phyloP scores from a whole-genome alignment of 2,797 vertebrate genomes.

The Miopithecus talapoin region DNA sequence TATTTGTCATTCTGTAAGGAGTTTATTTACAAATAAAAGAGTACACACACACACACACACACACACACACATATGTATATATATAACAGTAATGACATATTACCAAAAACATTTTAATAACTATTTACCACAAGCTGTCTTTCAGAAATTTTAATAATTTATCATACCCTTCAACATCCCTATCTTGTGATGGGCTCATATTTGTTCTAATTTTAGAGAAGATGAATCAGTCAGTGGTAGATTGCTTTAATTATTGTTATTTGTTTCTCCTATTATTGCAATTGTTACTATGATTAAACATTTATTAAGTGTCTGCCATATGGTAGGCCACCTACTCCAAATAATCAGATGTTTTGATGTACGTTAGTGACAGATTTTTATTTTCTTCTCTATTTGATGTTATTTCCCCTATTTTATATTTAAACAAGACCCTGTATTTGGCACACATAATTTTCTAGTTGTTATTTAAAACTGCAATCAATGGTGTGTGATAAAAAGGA shows the following conservation, averaged over 20 bases:
- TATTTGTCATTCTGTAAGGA: not conserved
- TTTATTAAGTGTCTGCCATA: slow-evolving; percentile 50
- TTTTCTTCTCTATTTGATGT: slow-evolving; percentile 38
- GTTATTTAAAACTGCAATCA: not conserved
- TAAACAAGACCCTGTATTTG: not conserved
- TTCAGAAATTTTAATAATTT: slow-evolving; percentile 14
- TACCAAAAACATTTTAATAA: slow-evolving; percentile 6
- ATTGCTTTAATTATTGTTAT: slow-evolving; percentile 58
- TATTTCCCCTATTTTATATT: slow-evolving; percentile 1
- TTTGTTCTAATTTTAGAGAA: slow-evolving; percentile 55
- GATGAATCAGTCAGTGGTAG: not conserved
- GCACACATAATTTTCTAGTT: not conserved
- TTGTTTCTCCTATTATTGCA: slow-evolving; percentile 9
- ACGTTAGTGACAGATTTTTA: slow-evolving; percentile 45
- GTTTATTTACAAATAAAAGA: not conserved
- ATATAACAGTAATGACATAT: not conserved
- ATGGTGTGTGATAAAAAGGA: not conserved
- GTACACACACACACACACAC: not conserved
- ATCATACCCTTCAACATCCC: not conserved
- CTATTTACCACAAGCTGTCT: not conserved
- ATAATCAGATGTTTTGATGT: slow-evolving; percentile 59
- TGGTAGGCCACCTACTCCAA: slow-evolving; percentile 34
- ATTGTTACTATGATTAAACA: slow-evolving; percentile 53
- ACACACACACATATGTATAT: fast-evolving
- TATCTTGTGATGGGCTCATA: not conserved